Base-by-base conservation (phyloP, 2,888 invertebrate genomes). In the Metopia argyrocephala region DNA sequence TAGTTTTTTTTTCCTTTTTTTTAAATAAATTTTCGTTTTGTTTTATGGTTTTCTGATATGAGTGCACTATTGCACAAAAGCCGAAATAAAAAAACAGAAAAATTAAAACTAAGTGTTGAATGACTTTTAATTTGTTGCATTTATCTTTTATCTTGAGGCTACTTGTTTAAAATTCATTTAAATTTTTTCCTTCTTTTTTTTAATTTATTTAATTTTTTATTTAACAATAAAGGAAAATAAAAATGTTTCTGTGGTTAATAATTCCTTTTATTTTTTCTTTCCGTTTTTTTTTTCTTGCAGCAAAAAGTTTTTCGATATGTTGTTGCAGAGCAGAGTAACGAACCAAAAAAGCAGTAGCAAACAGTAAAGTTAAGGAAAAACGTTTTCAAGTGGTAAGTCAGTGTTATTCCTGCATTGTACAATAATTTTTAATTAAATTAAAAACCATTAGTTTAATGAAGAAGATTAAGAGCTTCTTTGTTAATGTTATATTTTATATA, bases 121-220 rank as follows among this genome's bases (percentile, higher is more conserved):
- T 80, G 73, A 69, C 68, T 80, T 78, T 83, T 83, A 78, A 83
- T 83, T 78, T 83, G 78, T 80, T 80, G 27, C 70, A 78, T 80
- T 80, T 80, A 75, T 80, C 78, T 70, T 75, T 68, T 54, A 56
- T 71, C 82, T 75, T 78, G 66, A 79, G 79, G 78, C 59, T 75
- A 62, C 48, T 71, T 66, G 62, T 65, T 66, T 20, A 54, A 50
- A 50, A 25, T 57, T 28, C 20, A 31, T 21, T 56, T 23, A 23
- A 18, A 62, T 15, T 64, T 21, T 27, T 20, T 65, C 59, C 61
- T 27, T 21, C 12, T 23, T 15, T 52, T 38, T 50, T 28, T 59
- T 52, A 66, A 66, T 56, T 25, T 20, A 27, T 6, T 18, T 31
- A 27, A 21, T 50, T 18, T 61, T 59, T 62, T 54, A 18, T 73